Evolutionary conservation across 1,140 invertebrate genomes (phyloP), one percentile per base, ranked within the genome.

Genomic region (Rhizoglyphus robini): DNA sequence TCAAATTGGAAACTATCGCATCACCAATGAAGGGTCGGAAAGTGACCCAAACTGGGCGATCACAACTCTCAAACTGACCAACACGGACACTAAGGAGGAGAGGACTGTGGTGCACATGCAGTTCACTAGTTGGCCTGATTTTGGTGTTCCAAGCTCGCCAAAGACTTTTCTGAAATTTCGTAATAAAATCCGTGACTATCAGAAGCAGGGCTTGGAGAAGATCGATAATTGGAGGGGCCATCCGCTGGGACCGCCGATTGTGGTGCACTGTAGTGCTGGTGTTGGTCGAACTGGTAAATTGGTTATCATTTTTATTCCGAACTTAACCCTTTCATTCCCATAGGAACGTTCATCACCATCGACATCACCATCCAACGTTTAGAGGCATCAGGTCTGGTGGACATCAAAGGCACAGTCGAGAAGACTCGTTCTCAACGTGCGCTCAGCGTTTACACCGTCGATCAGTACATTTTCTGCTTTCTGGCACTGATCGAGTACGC

Each of bases 261-360:
- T 96, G 41, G 90, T 96, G 34, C 93, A 96, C 75, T 97, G 93
- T 76, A 93, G 89, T 73, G 93, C 94, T 63, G 95, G 94, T 18
- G 96, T 98, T 72, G 94, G 95, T 54, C n/a, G n/a, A n/a, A n/a
- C n/a, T n/a, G n/a, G n/a, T n/a, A n/a, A n/a, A n/a, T n/a, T n/a
- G n/a, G n/a, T 81, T 34, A 11, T 3, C 15, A 36, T 60, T 34
- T 31, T 20, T 31, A 13, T 29, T 41, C 59, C 23, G 13, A 15
- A 15, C 8, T 71, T 73, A 62, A 2, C 29, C 1, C 23, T 29
- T 54, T 54, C 4, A 13, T 60, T 38, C n/a, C n/a, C n/a, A 4
- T 77, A 96, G 94, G 95, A 69, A 96, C 94, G 54, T 92, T 98
- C 76, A 91, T 92, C 71, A 95, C 93, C 38, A 81, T 97, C 74